Conservation (phyloP, 1,140 invertebrate genomes). For the Anastatus disparis region DNA sequence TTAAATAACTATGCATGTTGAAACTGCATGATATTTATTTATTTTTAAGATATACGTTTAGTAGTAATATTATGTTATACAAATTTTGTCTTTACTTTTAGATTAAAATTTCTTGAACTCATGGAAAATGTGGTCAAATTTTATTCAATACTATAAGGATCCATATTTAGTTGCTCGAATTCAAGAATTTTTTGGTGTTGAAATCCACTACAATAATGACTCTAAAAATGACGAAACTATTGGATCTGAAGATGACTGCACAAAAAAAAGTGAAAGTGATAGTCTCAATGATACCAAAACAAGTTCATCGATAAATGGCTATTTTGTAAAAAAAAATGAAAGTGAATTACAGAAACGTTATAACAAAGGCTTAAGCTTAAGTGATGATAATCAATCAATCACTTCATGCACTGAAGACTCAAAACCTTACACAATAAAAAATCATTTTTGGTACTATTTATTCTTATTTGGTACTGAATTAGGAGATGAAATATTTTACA, state of each 20-base stretch:
- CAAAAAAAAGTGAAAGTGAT: constrained; percentile 3
- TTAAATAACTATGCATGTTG: no score
- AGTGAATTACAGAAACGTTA: constrained; percentile 16
- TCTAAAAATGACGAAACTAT: background rate
- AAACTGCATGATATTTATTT: no score
- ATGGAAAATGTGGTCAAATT: constrained; percentile 54
- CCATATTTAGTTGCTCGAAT: constrained; percentile 76
- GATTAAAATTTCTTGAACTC: constrained; percentile 5
- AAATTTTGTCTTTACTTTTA: constrained; percentile 12
- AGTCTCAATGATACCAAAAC: background rate
- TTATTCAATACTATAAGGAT: constrained; percentile 74
- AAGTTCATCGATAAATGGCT: constrained; percentile 12
- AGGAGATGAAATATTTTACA: constrained; percentile 91
- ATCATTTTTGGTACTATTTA: constrained; percentile 87
- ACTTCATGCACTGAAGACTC: constrained; percentile 32
- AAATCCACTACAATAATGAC: constrained; percentile 57
- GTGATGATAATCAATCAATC: constrained; percentile 28
- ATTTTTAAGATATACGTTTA: no score
- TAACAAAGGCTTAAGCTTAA: constrained; percentile 21
- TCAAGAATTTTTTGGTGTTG: constrained; percentile 78
- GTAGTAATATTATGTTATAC: no score
- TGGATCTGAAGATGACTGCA: constrained; percentile 10
- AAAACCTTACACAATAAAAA: constrained; percentile 71
- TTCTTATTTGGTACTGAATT: constrained; percentile 85
- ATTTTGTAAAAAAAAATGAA: constrained; percentile 18